Conservation (phyloP, 1,140 invertebrate species). For the Mercenaria mercenaria region DNA sequence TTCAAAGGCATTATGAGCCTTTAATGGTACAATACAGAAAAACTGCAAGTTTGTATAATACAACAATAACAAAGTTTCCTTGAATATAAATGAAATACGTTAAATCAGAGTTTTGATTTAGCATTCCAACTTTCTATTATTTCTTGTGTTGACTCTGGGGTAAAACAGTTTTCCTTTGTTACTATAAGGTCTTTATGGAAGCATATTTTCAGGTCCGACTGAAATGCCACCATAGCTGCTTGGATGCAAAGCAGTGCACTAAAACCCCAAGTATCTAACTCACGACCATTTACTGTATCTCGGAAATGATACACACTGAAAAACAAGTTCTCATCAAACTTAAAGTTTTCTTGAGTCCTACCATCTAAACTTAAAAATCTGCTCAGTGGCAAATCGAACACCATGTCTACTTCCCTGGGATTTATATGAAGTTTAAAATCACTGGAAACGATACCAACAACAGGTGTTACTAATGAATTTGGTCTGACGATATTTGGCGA, state of each 20-base stretch:
- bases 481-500: slow-evolving; percentile 63
- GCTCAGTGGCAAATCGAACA: slow-evolving; percentile 69
- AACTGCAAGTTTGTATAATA: too few species aligned
- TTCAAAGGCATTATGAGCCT: too few species aligned
- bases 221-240: slow-evolving; percentile 9
- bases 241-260: neutral
- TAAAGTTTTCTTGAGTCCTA: neutral
- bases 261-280: slow-evolving; percentile 33
- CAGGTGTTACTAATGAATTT: slow-evolving; percentile 67
- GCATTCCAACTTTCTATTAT: slow-evolving; percentile 15
- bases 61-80: too few species aligned
- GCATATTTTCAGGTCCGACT: slow-evolving; percentile 7
- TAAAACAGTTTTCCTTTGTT: slow-evolving; percentile 32
- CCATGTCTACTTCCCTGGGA: slow-evolving; percentile 67
- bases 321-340: neutral
- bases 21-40: too few species aligned
- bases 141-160: neutral
- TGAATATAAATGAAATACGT: too few species aligned
- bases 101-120: neutral
- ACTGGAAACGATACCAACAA: slow-evolving; percentile 72
- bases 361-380: slow-evolving; percentile 65
- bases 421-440: slow-evolving; percentile 72
- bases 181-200: neutral
- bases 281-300: neutral
- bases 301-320: slow-evolving; percentile 13